Evolutionary conservation across 2,888 invertebrate genomes (phyloP).

Genomic region (Dorcus parallelipipedus): DNA sequence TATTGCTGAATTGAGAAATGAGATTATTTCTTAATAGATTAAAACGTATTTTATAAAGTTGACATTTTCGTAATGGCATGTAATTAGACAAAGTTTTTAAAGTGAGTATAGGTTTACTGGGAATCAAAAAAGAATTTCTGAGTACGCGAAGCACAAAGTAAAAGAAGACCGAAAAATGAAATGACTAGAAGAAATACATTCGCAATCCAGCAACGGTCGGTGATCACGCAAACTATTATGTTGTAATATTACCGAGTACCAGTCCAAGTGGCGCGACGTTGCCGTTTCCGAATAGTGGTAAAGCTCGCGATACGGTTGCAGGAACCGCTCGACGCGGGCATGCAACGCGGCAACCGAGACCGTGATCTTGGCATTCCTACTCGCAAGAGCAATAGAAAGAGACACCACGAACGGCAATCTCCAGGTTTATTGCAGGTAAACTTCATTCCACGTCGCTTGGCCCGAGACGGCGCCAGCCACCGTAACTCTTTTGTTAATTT

Average conservation of each 20-base stretch:
- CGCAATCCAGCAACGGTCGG: conserved; percentile 25
- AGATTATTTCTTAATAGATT: no score
- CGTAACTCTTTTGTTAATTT: conserved; percentile 17
- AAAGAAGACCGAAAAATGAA: no score
- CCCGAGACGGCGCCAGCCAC: neutral
- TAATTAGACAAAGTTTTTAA: no score
- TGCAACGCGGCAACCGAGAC: conserved; percentile 38
- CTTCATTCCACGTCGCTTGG: conserved; percentile 24
- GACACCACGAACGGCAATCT: conserved; percentile 27
- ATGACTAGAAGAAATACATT: conserved; percentile 7
- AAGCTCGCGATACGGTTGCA: conserved; percentile 27
- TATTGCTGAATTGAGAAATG: no score
- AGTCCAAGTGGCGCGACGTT: conserved; percentile 22
- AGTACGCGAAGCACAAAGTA: no score
- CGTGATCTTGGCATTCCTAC: conserved; percentile 46
- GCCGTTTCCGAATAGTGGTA: conserved; percentile 25
- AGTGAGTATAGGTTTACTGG: no score
- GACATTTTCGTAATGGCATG: no score
- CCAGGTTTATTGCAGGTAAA: conserved; percentile 28
- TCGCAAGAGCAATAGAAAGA: conserved; percentile 24
- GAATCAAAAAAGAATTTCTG: no score
- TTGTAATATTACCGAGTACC: conserved; percentile 30
- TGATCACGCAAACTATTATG: conserved; percentile 33
- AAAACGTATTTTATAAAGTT: no score
- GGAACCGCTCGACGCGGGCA: conserved; percentile 26